Base-by-base conservation (phyloP, 2,888 invertebrate genomes). In the Hirtodrosophila trivittata region DNA sequence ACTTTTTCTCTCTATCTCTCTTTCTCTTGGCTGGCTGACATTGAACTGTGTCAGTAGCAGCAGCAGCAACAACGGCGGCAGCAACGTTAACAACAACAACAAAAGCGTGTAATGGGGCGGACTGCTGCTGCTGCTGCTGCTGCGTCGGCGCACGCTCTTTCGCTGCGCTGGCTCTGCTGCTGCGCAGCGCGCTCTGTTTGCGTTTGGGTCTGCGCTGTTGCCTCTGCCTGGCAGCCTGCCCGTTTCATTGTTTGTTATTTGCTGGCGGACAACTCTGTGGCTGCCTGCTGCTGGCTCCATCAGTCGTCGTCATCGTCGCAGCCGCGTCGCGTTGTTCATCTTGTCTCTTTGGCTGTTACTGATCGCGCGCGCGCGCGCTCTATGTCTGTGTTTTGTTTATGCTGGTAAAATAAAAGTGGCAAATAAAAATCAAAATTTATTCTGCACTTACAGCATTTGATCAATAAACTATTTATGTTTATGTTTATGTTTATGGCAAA, bases 31-130 rank as follows among this genome's bases (percentile, higher is more conserved):
- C 49, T 58, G 26, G 18, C 60, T 77, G 83, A 76, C 80, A 83
- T 83, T 77, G 77, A 78, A 80, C 73, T 73, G 77, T 80, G 83
- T 72, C 80, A 77, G 77, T 83, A 71, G 73, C 77, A 75, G 71
- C 56, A 57, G 33, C 32, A 45, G 30, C 42, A 42, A 16, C 38
- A 54, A 12, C 12, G 35, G 16, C 39, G 32, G n/a, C 12, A 41
- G 16, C 39, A 37, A 14, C 16, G n/a, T n/a, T n/a, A 51, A 12
- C 43, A 50, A 25, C 46, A 52, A 50, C 26, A 65, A 51, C 52
- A 58, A 47, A 49, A 66, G 62, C 60, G 33, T 74, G 75, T 66
- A 77, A 77, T 66, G 75, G 82, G 77, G 46, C 60, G 70, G 55
- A 56, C 82, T 60, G 70, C 77, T 72, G 73, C 74, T 58, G 49